Evolutionary conservation across 2,113 vertebrate species (phyloP).

Genomic region (Zingel zingel): DNA sequence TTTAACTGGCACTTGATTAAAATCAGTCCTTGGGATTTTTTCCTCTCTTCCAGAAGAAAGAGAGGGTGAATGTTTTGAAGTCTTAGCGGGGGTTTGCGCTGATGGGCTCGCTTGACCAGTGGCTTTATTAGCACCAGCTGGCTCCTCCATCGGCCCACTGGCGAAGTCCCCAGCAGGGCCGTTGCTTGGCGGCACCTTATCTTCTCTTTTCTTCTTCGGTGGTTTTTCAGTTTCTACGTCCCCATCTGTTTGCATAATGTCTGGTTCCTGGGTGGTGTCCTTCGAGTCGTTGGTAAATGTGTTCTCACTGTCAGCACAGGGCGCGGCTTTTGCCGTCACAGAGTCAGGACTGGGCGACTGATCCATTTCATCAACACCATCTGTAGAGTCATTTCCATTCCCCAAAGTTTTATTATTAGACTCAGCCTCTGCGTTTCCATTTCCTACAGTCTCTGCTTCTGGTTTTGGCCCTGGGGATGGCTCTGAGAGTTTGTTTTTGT

Average conservation of each 20-base stretch:
- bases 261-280: slow-evolving; percentile 36
- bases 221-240: slow-evolving; percentile 62
- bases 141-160: slow-evolving; percentile 48
- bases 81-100: slow-evolving; percentile 56
- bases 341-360: slow-evolving; percentile 54
- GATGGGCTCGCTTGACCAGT: slow-evolving; percentile 50
- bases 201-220: slow-evolving; percentile 74
- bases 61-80: slow-evolving; percentile 66
- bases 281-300: slow-evolving; percentile 22
- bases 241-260: slow-evolving; percentile 55
- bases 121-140: slow-evolving; percentile 26
- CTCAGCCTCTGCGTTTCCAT: slow-evolving; percentile 45
- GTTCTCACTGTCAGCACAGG: slow-evolving; percentile 19
- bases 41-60: slow-evolving; percentile 66
- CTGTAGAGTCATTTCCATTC: slow-evolving; percentile 62
- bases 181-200: slow-evolving; percentile 38
- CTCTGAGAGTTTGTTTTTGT: slow-evolving; percentile 56
- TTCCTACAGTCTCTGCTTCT: slow-evolving; percentile 58
- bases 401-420: slow-evolving; percentile 39
- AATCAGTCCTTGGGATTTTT: slow-evolving; percentile 82
- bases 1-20: slow-evolving; percentile 48
- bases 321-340: slow-evolving; percentile 28
- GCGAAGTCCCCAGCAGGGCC: slow-evolving; percentile 28
- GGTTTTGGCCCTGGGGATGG: slow-evolving; percentile 45
- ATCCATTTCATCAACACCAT: slow-evolving; percentile 75